Evolutionary conservation across 37 sponge, comb jelly and placozoan genomes (phyloP), one percentile per base, ranked within the genome.

Genomic region (Lycopodina hypogea): DNA sequence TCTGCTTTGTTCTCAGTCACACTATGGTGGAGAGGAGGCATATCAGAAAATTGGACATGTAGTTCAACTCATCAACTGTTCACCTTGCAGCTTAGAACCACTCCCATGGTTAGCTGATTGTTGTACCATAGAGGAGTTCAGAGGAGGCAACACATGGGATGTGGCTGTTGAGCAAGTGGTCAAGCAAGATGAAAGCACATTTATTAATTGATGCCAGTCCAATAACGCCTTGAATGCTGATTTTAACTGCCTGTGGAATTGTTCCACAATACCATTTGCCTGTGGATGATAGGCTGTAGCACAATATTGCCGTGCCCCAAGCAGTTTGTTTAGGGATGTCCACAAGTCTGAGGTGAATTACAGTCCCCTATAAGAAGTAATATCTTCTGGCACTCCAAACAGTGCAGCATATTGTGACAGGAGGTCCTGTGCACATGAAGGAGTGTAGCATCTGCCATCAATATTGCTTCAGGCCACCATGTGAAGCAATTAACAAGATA

Each of bases 201-300:
- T 37, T 35, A 62, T 82, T 74, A 74, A 82, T 40, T 42, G 63
- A 21, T 74, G 74, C 15, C 82, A 62, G 3, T 66, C 73, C 41
- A 82, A 65, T 3, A 66, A 33, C 0, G 74, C 74, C 1, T 65
- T 17, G 23, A 73, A 32, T 6, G 82, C 66, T 45, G 82, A 36
- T 36, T 82, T 82, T 37, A 82, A 52, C 34, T 80, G 81, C 3
- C 81, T 14, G 24, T 78, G 79, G 61, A 80, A 80, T 40, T 71
- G 34, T 41, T 80, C 71, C 7, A 80, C 79, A 3, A 80, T 18
- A 7, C 81, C 72, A 52, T 80, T 80, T n/a, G 71, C 33, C 42
- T 80, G 81, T 1, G 82, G 74, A 66, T 82, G 82, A 50, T 82
- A 82, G 65, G 82, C 81, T 22, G 81, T 80, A n/a, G 81, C 73